Evolutionary conservation across 2,888 invertebrate species (phyloP).

Genomic region (Papilio gigon): DNA sequence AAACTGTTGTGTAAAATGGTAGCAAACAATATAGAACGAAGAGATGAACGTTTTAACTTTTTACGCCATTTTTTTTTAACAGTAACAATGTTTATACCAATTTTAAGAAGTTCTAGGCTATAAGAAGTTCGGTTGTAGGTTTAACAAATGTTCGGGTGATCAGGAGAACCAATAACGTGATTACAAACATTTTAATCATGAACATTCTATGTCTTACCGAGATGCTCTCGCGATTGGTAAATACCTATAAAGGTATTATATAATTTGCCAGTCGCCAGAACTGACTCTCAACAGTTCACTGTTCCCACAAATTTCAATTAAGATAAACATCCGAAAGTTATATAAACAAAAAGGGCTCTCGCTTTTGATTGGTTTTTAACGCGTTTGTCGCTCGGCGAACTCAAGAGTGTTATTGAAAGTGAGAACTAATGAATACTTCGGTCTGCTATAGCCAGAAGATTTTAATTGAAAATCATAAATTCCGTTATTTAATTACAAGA

Average conservation of each 20-base stretch:
- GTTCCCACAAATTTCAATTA: constrained; percentile 37
- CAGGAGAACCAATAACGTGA: neutral
- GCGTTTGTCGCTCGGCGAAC: constrained; percentile 23
- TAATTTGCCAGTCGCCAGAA: constrained; percentile 9
- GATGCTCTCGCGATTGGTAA: neutral
- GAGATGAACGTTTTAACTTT: too few relatives aligned
- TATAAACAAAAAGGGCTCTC: constrained; percentile 29
- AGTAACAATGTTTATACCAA: too few relatives aligned
- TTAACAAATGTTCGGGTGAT: neutral
- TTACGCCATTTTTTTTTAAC: too few relatives aligned
- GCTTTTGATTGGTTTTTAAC: constrained; percentile 30
- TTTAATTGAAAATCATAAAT: constrained; percentile 34
- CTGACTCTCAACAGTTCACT: constrained; percentile 18
- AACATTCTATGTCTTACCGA: neutral
- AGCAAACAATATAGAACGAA: too few relatives aligned
- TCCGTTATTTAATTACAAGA: constrained; percentile 13
- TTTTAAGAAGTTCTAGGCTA: too few relatives aligned
- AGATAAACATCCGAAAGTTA: constrained; percentile 36
- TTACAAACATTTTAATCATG: neutral
- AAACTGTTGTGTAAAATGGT: too few relatives aligned
- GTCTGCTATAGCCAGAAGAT: neutral
- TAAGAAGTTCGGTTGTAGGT: too few relatives aligned
- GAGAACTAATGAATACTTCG: constrained; percentile 20
- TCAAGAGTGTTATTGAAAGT: constrained; percentile 11
- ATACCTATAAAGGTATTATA: constrained; percentile 1